A percentile compares a stretch with the other conserved stretches of the same genome.
phyloP scores from a whole-genome alignment of 2,113 vertebrate genomes.

The Cinclus cinclus region DNA sequence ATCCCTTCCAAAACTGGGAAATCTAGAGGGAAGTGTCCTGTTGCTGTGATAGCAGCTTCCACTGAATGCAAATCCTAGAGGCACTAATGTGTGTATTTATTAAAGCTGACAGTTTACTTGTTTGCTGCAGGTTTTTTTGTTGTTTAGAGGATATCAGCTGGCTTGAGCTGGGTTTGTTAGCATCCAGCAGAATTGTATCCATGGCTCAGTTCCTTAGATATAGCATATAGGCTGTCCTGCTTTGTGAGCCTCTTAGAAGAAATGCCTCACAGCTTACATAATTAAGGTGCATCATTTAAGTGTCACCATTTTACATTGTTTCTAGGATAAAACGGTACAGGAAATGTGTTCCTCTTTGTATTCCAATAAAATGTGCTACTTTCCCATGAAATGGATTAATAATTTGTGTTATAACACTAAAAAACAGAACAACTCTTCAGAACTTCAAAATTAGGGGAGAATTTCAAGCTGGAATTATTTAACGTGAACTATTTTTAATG shows the following conservation, averaged over 20 bases:
- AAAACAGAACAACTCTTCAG: neutral
- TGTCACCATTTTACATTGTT: neutral
- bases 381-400: neutral
- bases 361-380: neutral
- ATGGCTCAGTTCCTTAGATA: neutral
- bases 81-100: neutral
- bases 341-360: neutral
- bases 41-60: neutral
- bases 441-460: neutral
- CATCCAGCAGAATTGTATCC: neutral
- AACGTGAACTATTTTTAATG: neutral
- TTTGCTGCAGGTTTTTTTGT: neutral
- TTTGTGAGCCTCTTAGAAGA: neutral
- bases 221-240: neutral
- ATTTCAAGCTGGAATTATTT: neutral
- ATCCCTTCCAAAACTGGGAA: neutral
- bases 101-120: neutral
- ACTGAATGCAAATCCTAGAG: neutral
- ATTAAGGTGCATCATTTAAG: neutral
- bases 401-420: neutral
- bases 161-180: neutral
- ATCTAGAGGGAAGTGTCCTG: neutral
- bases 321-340: neutral
- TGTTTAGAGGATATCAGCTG: neutral
- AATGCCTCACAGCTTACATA: fast-evolving